A percentile compares a stretch with the other conserved stretches of the same genome.
Conservation (phyloP, 2,888 invertebrate genomes). For the Agrochola lychnidis region DNA sequence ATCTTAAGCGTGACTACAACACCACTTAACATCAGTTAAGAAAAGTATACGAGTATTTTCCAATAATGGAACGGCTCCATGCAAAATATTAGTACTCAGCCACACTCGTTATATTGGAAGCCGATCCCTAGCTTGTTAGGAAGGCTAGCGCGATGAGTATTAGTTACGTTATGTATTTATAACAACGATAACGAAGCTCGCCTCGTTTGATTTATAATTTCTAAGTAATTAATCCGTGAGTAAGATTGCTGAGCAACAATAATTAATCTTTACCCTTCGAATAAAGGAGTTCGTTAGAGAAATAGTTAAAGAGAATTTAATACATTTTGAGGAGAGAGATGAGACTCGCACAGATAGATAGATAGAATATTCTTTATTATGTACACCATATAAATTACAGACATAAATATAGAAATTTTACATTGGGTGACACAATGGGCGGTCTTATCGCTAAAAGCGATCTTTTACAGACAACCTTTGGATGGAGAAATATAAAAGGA, state of each 20-base stretch:
- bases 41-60: background rate
- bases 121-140: constrained; percentile 21
- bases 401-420: no score
- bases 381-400: no score
- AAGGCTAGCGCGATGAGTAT: constrained; percentile 10
- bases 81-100: background rate
- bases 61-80: background rate
- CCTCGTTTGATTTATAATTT: constrained; percentile 35
- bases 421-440: no score
- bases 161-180: constrained; percentile 29
- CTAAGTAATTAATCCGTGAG: background rate
- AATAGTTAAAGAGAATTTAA: background rate
- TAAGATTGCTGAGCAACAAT: background rate
- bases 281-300: background rate
- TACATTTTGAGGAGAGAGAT: background rate
- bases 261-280: background rate
- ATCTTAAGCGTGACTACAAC: no score
- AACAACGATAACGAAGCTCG: constrained; percentile 11
- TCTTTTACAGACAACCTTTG: no score
- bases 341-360: background rate
- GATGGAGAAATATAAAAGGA: no score
- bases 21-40: no score
- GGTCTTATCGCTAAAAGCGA: no score
- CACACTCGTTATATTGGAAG: constrained; percentile 23
- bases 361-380: no score